phyloP scores from a whole-genome alignment of 2,888 invertebrate species.

The Nasonovia ribisnigri region DNA sequence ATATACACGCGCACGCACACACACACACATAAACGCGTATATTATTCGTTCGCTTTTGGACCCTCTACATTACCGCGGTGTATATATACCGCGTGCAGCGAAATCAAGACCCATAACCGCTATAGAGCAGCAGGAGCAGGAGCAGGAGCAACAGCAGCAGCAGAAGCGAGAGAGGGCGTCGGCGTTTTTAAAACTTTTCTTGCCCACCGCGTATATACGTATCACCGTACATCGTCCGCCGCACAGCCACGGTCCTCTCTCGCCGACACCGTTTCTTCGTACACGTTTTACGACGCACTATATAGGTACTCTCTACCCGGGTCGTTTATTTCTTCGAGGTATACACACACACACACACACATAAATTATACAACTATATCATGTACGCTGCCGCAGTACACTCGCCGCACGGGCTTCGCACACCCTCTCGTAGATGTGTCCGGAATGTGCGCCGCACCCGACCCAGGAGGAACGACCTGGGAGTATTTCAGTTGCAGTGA shows the following conservation, averaged over 20 bases:
- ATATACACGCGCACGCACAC: not conserved
- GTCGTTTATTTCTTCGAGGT: slow-evolving; percentile 32
- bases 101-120: slow-evolving; percentile 60
- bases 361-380: not conserved
- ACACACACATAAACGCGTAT: not conserved
- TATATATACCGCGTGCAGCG: not conserved
- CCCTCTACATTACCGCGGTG: not conserved
- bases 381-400: not conserved
- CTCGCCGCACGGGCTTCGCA: not conserved
- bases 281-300: not conserved
- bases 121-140: not conserved
- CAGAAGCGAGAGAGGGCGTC: not conserved
- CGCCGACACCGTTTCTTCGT: not conserved
- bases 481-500: too few species aligned
- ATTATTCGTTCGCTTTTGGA: slow-evolving; percentile 17
- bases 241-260: not conserved
- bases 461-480: not conserved
- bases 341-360: not conserved
- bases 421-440: not conserved
- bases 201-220: not conserved
- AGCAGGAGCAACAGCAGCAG: not conserved
- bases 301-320: not conserved
- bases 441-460: not conserved
- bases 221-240: not conserved
- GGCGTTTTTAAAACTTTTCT: slow-evolving; percentile 59